Evolutionary conservation across 2,888 invertebrate genomes (phyloP).

Genomic region (Dascillus cervinus): DNA sequence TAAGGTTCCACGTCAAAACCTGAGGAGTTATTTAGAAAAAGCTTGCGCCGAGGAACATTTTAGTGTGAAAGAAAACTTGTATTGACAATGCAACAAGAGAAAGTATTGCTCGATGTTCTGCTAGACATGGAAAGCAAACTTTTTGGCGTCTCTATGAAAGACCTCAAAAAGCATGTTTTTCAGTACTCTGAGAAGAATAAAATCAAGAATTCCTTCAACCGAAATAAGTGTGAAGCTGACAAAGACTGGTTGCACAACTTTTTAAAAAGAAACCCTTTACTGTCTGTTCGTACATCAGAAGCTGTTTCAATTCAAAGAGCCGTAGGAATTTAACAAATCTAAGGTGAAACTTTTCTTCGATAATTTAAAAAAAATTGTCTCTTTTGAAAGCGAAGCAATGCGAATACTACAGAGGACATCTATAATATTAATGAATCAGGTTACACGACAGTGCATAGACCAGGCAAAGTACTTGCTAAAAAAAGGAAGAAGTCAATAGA

Average conservation of each 20-base stretch:
- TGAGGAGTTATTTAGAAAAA: not conserved
- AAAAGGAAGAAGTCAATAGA: conserved; percentile 6
- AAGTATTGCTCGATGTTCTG: conserved; percentile 1
- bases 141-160: conserved; percentile 1
- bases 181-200: too few species aligned
- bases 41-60: too few species aligned
- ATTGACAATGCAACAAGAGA: not conserved
- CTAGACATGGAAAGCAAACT: conserved; percentile 1
- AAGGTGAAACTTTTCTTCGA: conserved; percentile 4
- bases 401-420: conserved; percentile 6
- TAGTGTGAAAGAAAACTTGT: conserved; percentile 1
- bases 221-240: too few species aligned
- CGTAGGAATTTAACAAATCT: conserved; percentile 4
- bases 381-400: too few species aligned
- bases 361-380: not conserved
- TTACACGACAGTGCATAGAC: conserved; percentile 3
- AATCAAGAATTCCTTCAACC: too few species aligned
- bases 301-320: conserved; percentile 6
- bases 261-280: conserved; percentile 3
- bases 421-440: conserved; percentile 8
- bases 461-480: conserved; percentile 5
- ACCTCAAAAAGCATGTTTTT: too few species aligned
- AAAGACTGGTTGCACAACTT: too few species aligned
- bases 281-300: conserved; percentile 3
- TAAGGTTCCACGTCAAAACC: conserved; percentile 4